Percentiles rank a stretch among this genome's conserved stretches.
phyloP scores from a whole-genome alignment of 2,113 vertebrate genomes.

The Colius striatus region DNA sequence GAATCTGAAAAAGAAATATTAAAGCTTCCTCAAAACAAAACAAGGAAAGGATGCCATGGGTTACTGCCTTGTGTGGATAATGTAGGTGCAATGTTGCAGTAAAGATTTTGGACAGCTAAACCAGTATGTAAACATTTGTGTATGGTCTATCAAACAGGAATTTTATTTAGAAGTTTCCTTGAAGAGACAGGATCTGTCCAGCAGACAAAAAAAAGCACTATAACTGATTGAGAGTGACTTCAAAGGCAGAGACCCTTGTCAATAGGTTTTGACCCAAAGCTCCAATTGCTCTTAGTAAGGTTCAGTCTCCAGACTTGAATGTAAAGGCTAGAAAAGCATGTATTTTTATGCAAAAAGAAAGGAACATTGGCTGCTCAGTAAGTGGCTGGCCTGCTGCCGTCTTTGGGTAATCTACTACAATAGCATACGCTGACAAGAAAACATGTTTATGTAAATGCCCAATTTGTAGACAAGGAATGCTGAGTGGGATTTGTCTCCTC shows the following conservation, averaged over 20 bases:
- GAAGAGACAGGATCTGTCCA: neutral
- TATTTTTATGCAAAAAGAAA: neutral
- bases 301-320: neutral
- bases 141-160: neutral
- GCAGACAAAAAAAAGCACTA: neutral
- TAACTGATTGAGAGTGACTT: constrained; percentile 22
- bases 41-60: accelerated
- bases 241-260: neutral
- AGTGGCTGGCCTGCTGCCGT: constrained; percentile 55
- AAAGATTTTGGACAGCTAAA: constrained; percentile 30
- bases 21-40: neutral
- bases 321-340: neutral
- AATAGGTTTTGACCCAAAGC: neutral
- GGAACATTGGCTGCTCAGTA: neutral
- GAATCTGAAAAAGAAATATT: neutral
- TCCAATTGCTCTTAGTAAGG: neutral
- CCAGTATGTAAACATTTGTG: neutral
- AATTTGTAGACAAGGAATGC: constrained; percentile 10
- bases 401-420: neutral
- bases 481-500: neutral
- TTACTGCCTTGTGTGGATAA: neutral
- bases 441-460: neutral
- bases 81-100: neutral
- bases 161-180: constrained; percentile 15
- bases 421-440: neutral